phyloP scores from a whole-genome alignment of 1,140 invertebrate genomes.

The Whitmania pigra region DNA sequence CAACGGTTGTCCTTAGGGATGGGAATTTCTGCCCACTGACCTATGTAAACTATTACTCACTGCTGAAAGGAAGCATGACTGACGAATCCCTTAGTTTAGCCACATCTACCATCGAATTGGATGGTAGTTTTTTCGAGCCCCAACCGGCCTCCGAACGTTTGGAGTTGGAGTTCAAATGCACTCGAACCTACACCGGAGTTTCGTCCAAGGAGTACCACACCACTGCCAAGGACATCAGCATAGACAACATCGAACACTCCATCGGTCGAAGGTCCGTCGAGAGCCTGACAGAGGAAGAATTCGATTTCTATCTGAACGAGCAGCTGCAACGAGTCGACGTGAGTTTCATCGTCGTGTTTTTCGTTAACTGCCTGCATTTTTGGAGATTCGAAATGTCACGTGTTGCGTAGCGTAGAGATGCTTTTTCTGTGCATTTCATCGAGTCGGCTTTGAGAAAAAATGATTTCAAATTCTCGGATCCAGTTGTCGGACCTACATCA shows the following conservation, averaged over 20 bases:
- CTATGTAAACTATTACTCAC: too few species aligned
- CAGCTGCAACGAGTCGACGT: not conserved
- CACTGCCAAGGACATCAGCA: conserved; percentile 7
- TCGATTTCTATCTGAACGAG: not conserved
- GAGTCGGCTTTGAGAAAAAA: too few species aligned
- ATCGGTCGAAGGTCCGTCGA: not conserved
- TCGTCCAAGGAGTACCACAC: conserved; percentile 7
- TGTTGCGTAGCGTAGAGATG: too few species aligned
- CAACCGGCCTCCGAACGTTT: not conserved
- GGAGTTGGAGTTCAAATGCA: not conserved
- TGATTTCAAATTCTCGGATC: too few species aligned
- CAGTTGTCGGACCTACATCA: too few species aligned
- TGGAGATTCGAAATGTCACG: too few species aligned
- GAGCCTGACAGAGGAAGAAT: conserved; percentile 1
- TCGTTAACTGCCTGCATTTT: not conserved
- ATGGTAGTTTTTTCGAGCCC: not conserved
- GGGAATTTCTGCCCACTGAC: too few species aligned
- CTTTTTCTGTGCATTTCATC: too few species aligned
- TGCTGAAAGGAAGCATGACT: too few species aligned
- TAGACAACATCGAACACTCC: not conserved
- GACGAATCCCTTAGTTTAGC: too few species aligned
- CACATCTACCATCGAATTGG: not conserved
- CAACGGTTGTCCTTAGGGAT: too few species aligned
- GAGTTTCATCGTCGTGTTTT: not conserved
- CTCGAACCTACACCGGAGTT: not conserved